Percentiles rank a stretch among this genome's conserved stretches.
Evolutionary conservation across 2,113 vertebrate genomes (phyloP).

Genomic region (Cavia aperea): DNA sequence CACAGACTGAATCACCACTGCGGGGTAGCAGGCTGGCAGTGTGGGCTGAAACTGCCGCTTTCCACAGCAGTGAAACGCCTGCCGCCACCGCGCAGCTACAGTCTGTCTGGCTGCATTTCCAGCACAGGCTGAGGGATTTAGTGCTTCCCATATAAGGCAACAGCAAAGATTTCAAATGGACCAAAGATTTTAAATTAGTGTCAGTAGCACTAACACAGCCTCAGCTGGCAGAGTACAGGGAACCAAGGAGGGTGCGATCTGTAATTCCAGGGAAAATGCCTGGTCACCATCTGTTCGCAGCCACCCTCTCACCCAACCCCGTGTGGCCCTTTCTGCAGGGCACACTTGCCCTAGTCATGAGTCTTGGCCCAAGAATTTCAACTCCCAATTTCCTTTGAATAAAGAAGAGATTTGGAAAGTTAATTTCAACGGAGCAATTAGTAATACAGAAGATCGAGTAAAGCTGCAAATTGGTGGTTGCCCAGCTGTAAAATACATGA

Average conservation of each 20-base stretch:
- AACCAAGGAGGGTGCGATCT: background rate
- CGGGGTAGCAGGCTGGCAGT: slow-evolving; percentile 16
- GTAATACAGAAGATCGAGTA: slow-evolving; percentile 5
- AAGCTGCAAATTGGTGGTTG: background rate
- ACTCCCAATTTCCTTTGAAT: background rate
- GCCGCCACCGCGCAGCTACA: background rate
- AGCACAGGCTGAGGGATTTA: background rate
- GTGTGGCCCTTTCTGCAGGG: background rate
- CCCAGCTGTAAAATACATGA: background rate
- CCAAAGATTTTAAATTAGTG: slow-evolving; percentile 34
- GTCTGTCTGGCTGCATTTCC: background rate
- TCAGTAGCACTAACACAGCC: slow-evolving; percentile 19
- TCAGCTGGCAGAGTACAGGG: slow-evolving; percentile 18
- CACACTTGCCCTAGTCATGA: background rate
- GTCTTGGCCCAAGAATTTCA: background rate
- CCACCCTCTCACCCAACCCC: background rate
- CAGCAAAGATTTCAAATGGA: slow-evolving; percentile 45
- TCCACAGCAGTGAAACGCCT: slow-evolving; percentile 14
- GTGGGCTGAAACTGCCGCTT: background rate
- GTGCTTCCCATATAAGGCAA: slow-evolving; percentile 37
- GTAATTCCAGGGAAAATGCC: slow-evolving; percentile 25
- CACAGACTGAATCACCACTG: background rate
- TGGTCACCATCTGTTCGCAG: slow-evolving; percentile 31
- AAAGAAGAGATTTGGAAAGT: background rate
- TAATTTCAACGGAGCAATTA: background rate